These are phyloP conservation scores for Bovichtus variegatus DNA, from an alignment of 2,797 vertebrate genomes.

Conservation along the genomic window DNA sequence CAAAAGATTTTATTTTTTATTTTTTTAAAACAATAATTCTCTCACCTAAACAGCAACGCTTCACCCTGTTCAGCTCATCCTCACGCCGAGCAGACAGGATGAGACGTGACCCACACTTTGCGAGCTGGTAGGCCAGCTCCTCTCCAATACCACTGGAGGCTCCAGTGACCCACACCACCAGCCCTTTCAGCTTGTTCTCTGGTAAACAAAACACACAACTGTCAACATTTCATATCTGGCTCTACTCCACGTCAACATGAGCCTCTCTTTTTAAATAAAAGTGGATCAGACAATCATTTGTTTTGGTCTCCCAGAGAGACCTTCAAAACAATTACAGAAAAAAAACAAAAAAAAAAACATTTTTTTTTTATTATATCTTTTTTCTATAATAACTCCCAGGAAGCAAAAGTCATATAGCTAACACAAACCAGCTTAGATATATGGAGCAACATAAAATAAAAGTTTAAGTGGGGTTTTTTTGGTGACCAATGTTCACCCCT, in stretches of 20 bases:
- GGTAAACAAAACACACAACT: constrained; percentile 24
- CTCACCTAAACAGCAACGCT: constrained; percentile 90
- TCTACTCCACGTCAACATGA: not conserved
- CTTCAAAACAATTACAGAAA: not conserved
- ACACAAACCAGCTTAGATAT: not conserved
- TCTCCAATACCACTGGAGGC: constrained; percentile 97
- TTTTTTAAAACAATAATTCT: too few relatives aligned
- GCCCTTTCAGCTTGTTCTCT: constrained; percentile 87
- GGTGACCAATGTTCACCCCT: not conserved
- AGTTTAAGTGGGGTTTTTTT: not conserved
- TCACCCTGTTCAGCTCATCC: constrained; percentile 91
- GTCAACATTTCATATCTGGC: not conserved
- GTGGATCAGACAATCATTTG: not conserved
- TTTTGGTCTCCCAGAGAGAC: not conserved
- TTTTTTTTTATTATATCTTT: not conserved
- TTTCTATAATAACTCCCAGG: not conserved
- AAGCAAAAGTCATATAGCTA: not conserved
- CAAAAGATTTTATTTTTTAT: too few relatives aligned
- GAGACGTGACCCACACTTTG: constrained; percentile 88
- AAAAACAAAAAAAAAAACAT: not conserved
- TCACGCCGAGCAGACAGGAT: constrained; percentile 92
- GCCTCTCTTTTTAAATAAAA: not conserved
- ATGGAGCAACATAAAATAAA: not conserved
- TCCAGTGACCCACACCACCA: constrained; percentile 96
- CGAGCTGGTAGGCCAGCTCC: constrained; percentile 92